Evolutionary conservation across 2,888 invertebrate genomes (phyloP).

Genomic region (Cataglyphis rosenhaueri): DNA sequence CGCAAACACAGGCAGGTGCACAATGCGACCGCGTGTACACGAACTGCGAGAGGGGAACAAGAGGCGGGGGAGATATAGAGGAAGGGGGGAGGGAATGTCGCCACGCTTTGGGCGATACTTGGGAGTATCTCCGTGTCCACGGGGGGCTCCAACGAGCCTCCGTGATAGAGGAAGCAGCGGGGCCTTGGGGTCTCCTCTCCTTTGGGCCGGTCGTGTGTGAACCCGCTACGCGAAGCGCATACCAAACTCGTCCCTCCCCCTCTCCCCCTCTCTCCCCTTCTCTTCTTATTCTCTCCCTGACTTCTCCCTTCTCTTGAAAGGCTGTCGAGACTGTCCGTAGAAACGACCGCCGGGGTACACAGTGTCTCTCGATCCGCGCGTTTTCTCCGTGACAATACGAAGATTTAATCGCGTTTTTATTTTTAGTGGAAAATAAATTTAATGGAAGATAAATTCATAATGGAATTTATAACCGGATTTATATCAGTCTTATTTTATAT

Average conservation of each 20-base stretch:
- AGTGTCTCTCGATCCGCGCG: conserved; percentile 68
- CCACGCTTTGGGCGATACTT: conserved; percentile 74
- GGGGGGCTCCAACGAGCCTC: conserved; percentile 21
- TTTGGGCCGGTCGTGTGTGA: conserved; percentile 80
- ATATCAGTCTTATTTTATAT: no score
- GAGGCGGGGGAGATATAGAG: neutral
- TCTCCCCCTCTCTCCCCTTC: conserved; percentile 27
- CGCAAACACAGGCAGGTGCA: conserved; percentile 75
- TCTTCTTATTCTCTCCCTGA: conserved; percentile 49
- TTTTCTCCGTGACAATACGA: conserved; percentile 53
- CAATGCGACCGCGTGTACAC: conserved; percentile 77
- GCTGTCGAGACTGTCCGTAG: conserved; percentile 59
- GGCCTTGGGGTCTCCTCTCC: conserved; percentile 29
- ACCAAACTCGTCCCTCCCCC: conserved; percentile 76
- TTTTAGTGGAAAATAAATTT: neutral
- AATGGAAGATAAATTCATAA: neutral
- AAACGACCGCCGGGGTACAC: conserved; percentile 43
- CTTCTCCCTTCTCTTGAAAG: conserved; percentile 40
- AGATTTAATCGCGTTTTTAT: conserved; percentile 40
- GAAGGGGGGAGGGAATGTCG: conserved; percentile 74
- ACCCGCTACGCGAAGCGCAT: conserved; percentile 82
- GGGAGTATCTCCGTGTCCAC: conserved; percentile 23
- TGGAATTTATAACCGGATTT: neutral
- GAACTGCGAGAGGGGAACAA: conserved; percentile 55
- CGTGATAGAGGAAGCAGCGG: conserved; percentile 27